Evolutionary conservation across 2,113 vertebrate species (phyloP), one percentile per base, ranked within the genome.

Genomic region (Elanus axillaris): DNA sequence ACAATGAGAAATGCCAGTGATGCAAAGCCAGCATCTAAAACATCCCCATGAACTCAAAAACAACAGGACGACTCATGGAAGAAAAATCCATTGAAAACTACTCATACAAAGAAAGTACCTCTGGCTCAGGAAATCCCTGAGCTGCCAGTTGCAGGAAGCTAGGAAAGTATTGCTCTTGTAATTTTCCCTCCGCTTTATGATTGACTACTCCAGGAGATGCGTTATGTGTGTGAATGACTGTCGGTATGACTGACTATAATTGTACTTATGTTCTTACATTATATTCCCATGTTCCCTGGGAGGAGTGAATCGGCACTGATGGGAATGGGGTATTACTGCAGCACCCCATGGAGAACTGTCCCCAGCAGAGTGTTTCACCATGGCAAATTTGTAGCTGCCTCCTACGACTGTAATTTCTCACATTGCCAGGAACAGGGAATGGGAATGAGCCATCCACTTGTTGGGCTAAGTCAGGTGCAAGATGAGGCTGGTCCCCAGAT

Each of bases 51-150:
- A 94, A 86, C 38, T 81, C 32, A 86, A 90, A 93, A 84, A 9
- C 52, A 88, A 82, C 43, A 59, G 42, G 23, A 62, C 5, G 5
- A 71, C 40, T 89, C 83, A 52, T 9, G 18, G 73, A 94, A 96
- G 83, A 91, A 96, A 86, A 96, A 91, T 71, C 50, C 38, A 75
- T 42, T 89, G 91, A 84, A 94, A 94, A 77, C 55, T 89, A 91
- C 76, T 77, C 52, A 80, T 88, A 94, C 34, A 91, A 80, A 88
- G 86, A 94, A 63, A 89, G 72, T 86, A 89, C 64, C n/a, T 78
- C 68, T 67, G 72, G 68, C 55, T 95, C 68, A 52, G 50, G 73
- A 94, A 95, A 92, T 71, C 89, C 68, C 79, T 36, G 43, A 94
- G 79, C 80, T 89, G 69, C 60, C 85, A 85, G 55, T 71, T 91